phyloP scores from a whole-genome alignment of 2,888 invertebrate species.

The Drosophila mimica region DNA sequence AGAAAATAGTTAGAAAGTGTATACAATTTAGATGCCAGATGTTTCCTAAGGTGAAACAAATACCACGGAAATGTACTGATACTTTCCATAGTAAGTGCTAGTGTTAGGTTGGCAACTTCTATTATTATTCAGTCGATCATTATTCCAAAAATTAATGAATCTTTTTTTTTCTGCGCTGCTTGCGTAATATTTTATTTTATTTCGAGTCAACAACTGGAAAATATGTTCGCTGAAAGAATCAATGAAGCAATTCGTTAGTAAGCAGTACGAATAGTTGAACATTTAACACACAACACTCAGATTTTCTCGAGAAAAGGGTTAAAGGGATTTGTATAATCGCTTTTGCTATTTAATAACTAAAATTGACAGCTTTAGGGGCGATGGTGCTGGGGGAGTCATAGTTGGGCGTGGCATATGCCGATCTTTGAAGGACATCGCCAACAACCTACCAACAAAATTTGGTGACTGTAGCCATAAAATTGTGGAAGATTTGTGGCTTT shows the following conservation, averaged over 20 bases:
- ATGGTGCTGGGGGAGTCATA: too few relatives aligned
- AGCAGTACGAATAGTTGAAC: too few relatives aligned
- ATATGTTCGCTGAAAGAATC: conserved; percentile 21
- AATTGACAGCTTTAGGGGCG: conserved; percentile 44
- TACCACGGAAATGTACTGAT: conserved; percentile 27
- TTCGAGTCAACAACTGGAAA: conserved; percentile 28
- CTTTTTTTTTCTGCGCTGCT: conserved; percentile 48
- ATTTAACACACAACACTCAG: too few relatives aligned
- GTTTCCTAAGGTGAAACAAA: not conserved
- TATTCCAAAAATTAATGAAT: conserved; percentile 64
- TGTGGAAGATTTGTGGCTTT: too few relatives aligned
- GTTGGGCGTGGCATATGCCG: too few relatives aligned
- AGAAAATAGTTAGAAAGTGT: not conserved
- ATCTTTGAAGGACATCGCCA: too few relatives aligned
- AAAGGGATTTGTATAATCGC: conserved; percentile 49
- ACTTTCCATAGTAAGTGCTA: not conserved
- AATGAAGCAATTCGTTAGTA: too few relatives aligned
- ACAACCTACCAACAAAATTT: too few relatives aligned
- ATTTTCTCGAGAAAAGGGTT: conserved; percentile 51
- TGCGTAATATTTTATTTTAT: conserved; percentile 35
- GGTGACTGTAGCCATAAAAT: too few relatives aligned
- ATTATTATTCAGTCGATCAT: not conserved
- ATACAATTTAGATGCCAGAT: not conserved
- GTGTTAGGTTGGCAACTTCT: too few relatives aligned
- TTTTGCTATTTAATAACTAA: conserved; percentile 76